Conservation (phyloP, 30 jellyfish, hydroid and myxozoan species). For the Rhopilema esculentum region DNA sequence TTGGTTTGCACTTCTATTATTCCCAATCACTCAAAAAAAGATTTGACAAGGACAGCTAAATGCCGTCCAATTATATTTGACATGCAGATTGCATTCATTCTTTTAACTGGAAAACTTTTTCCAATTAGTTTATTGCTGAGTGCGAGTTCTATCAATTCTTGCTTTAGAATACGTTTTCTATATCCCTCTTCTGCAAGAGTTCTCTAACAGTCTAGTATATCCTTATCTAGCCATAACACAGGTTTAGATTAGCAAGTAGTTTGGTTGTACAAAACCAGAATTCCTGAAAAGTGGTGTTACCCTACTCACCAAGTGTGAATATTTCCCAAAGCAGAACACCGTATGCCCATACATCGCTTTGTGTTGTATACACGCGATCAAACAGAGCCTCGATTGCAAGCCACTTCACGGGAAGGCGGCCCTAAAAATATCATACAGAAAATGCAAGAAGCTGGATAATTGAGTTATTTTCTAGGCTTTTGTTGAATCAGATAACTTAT, state of each 20-base stretch:
- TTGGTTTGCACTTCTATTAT: too few species aligned
- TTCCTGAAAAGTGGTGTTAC: neutral
- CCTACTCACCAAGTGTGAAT: slow-evolving; percentile 75
- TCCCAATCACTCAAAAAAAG: too few species aligned
- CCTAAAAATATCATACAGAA: slow-evolving; percentile 36
- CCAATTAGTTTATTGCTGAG: too few species aligned
- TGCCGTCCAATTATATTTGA: too few species aligned
- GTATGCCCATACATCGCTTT: slow-evolving; percentile 89
- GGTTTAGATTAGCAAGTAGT: neutral
- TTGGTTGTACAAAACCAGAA: neutral
- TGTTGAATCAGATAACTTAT: neutral
- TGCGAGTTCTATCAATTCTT: too few species aligned
- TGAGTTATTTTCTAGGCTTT: neutral
- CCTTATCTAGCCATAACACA: too few species aligned
- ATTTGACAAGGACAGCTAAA: too few species aligned
- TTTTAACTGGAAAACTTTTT: too few species aligned
- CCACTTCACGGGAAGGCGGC: slow-evolving; percentile 92
- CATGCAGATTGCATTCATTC: too few species aligned
- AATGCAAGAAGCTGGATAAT: neutral
- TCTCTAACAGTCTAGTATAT: too few species aligned
- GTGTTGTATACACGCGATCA: slow-evolving; percentile 88
- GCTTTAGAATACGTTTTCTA: too few species aligned
- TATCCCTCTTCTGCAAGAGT: too few species aligned
- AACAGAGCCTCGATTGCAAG: slow-evolving; percentile 88
- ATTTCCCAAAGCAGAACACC: slow-evolving; percentile 91